These are phyloP conservation scores for mouse (Mus musculus) DNA, from an alignment of 2,113 vertebrate genomes.

Conservation along the genomic window GRCm39 chr2:158680501-158681000, in stretches of 20 bases:
- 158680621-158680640: background rate
- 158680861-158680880: background rate
- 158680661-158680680: background rate
- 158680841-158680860: background rate
- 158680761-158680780: background rate
- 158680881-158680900: background rate
- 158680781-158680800: constrained; percentile 19
- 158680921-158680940: background rate
- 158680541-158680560: background rate
- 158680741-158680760: constrained; percentile 31
- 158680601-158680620: background rate
- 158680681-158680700: background rate
- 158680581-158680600: background rate
- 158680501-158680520: background rate
- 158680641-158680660: background rate
- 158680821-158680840: background rate
- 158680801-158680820: background rate
- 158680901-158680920: background rate
- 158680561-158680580: background rate
- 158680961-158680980: background rate
- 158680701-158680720: background rate
- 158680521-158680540: background rate
- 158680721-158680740: background rate
- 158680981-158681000: background rate
- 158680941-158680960: background rate